Evolutionary conservation across 2,797 vertebrate genomes (phyloP), one percentile per base, ranked within the genome.

Genomic region (Lagocephalus sceleratus): DNA sequence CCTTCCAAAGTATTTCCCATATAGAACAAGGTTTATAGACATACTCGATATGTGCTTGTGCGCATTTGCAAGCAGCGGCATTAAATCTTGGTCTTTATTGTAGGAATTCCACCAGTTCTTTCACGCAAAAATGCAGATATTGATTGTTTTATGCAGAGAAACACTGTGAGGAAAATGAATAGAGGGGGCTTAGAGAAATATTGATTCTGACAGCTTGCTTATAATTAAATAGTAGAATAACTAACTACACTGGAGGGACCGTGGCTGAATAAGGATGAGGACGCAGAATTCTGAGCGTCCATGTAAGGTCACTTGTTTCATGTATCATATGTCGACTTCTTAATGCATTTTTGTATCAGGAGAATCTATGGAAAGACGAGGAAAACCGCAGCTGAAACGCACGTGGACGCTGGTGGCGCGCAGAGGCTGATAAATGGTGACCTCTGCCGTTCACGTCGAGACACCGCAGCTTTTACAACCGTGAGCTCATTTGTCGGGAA

Each of bases 161-260:
- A 69, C 35, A 47, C 54, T 57, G 56, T 56, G 59, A 77, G 67
- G 47, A 73, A 80, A 75, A 44, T 10, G 42, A 78, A 53, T 76
- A 48, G 21, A 66, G 58, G 50, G 52, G 3, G 19, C 14, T n/a
- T 59, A 22, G 23, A 70, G 57, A 25, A 47, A 61, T 74, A 85
- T 83, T 68, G 81, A 85, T 83, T 78, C 78, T 68, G 66, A 78
- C 69, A 62, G 63, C 68, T 79, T 74, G 66, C 71, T 74, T 71
- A 44, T 76, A 81, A 82, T 84, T 76, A 76, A 73, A 66, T 10
- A 45, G 47, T 14, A 38, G 57, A 66, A 56, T 71, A 59, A 60
- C 20, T 55, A 68, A 79, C 16, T 47, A 51, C 48, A 43, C 22
- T 20, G 2, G 17, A 41, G 60, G 57, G 60, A 49, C 1, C 1